Conservation (phyloP, 2,797 vertebrate species). For the Hippopotamyrus pictus region DNA sequence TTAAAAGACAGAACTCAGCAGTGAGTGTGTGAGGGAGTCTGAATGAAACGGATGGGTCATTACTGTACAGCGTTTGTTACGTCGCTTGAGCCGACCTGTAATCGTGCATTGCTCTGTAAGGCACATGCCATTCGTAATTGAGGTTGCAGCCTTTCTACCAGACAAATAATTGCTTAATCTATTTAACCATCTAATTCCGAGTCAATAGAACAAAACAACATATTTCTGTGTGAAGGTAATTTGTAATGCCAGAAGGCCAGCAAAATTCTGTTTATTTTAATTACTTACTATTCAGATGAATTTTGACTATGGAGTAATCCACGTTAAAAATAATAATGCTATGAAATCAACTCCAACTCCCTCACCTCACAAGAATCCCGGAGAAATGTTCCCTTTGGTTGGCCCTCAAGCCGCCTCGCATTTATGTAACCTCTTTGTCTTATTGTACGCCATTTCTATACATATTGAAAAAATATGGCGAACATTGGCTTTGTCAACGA, state of each 20-base stretch:
- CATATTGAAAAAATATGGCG: not conserved
- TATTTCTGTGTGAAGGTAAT: not conserved
- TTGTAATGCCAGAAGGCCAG: not conserved
- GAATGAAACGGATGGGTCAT: not conserved
- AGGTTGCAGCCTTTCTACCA: not conserved
- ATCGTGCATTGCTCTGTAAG: not conserved
- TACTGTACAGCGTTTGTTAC: not conserved
- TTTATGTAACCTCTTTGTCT: not conserved
- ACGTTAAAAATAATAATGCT: not conserved
- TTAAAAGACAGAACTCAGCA: not conserved
- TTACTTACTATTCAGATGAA: not conserved
- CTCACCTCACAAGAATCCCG: not conserved
- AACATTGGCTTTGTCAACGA: not conserved
- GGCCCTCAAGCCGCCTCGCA: not conserved
- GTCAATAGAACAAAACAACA: constrained; percentile 3
- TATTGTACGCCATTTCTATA: not conserved
- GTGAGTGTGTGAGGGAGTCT: not conserved
- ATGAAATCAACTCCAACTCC: not conserved
- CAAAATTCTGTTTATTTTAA: constrained; percentile 1
- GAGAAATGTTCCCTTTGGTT: not conserved
- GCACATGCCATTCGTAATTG: not conserved
- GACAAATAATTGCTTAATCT: constrained; percentile 16
- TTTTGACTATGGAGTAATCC: not conserved
- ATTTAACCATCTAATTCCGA: constrained; percentile 2
- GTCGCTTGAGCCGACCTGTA: not conserved